These are phyloP conservation scores for Argyresthia goedartella DNA, from an alignment of 2,888 invertebrate species.

Conservation along the genomic window DNA sequence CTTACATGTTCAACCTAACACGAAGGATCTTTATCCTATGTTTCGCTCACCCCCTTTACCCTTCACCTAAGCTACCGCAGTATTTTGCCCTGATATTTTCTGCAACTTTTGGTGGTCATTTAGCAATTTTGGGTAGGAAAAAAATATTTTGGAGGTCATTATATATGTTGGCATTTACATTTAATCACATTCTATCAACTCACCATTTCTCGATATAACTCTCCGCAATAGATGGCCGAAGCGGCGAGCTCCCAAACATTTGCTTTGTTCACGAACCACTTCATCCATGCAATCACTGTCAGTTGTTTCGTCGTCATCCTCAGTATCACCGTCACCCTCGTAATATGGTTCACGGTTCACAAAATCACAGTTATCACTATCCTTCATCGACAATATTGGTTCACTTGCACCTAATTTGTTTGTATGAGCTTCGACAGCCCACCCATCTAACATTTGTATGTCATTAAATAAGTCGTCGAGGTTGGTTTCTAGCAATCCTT, in stretches of 20 bases:
- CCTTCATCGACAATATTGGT: slow-evolving; percentile 38
- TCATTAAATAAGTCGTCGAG: slow-evolving; percentile 61
- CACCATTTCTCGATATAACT: slow-evolving; percentile 63
- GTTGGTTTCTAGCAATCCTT: slow-evolving; percentile 68
- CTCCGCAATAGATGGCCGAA: slow-evolving; percentile 54
- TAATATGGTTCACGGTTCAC: background rate
- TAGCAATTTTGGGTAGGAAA: no score
- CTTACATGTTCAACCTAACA: no score
- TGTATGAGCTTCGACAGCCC: slow-evolving; percentile 20
- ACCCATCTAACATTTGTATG: slow-evolving; percentile 38
- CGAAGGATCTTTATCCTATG: no score
- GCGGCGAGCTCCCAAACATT: slow-evolving; percentile 58
- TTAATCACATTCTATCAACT: slow-evolving; percentile 21
- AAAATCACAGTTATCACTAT: background rate
- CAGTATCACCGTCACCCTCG: slow-evolving; percentile 10
- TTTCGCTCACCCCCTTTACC: no score
- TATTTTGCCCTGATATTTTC: no score
- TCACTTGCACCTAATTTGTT: slow-evolving; percentile 57
- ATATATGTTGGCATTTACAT: no score
- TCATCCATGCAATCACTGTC: slow-evolving; percentile 59
- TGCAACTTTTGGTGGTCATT: no score
- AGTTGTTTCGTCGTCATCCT: slow-evolving; percentile 51
- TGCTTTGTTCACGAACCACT: slow-evolving; percentile 49
- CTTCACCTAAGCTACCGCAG: no score
- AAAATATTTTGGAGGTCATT: no score